Conservation (phyloP, 2,888 invertebrate genomes). For the Eurois occulta region DNA sequence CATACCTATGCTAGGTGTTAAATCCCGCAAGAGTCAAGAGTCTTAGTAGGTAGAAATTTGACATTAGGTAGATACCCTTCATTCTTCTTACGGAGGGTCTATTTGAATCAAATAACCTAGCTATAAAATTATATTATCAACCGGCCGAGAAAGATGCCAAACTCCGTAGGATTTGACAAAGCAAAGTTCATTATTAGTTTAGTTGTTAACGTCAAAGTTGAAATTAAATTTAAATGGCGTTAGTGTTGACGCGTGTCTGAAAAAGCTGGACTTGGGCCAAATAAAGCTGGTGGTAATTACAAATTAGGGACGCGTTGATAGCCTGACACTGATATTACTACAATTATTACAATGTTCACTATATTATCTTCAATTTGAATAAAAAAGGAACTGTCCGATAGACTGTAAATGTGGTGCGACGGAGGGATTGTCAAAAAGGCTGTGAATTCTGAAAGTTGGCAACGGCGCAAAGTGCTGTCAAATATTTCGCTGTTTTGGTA, state of each 20-base stretch:
- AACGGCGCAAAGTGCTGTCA: background rate
- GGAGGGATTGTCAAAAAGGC: background rate
- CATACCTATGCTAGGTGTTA: background rate
- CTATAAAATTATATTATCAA: background rate
- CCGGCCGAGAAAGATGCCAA: background rate
- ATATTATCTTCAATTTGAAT: conserved; percentile 14
- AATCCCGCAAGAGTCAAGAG: background rate
- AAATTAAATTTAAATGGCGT: conserved; percentile 52
- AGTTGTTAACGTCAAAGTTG: conserved; percentile 41
- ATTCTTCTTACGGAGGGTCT: background rate
- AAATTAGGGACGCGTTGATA: conserved; percentile 61
- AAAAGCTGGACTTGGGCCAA: conserved; percentile 63
- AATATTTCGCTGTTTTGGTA: background rate
- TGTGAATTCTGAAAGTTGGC: background rate
- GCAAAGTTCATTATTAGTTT: conserved; percentile 40
- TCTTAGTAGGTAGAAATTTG: background rate
- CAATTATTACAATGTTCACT: conserved; percentile 45
- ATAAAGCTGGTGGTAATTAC: conserved; percentile 52
- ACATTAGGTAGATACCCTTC: background rate
- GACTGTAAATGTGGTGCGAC: background rate
- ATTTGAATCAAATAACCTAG: background rate
- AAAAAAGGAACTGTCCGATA: background rate
- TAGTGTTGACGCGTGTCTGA: conserved; percentile 51
- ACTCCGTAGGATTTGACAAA: conserved; percentile 20
- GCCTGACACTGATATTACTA: conserved; percentile 56